Evolutionary conservation across 2,113 vertebrate genomes (phyloP).

Genomic region (Tympanuchus pallidicinctus): DNA sequence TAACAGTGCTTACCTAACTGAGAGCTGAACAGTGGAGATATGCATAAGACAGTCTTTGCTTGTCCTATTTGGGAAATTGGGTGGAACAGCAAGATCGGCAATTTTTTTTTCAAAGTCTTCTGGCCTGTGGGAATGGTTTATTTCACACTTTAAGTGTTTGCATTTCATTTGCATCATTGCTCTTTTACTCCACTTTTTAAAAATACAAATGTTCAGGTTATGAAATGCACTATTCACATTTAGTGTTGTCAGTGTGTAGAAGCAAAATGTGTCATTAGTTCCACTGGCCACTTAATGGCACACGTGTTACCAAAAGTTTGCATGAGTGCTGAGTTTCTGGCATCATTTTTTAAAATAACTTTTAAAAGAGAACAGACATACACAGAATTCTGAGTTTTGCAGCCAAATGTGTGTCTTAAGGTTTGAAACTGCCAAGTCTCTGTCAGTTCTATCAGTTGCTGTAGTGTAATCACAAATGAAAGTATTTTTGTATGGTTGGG

Average conservation of each 20-base stretch:
- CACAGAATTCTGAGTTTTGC: not conserved
- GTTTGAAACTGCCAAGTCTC: not conserved
- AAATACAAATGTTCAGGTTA: constrained; percentile 5
- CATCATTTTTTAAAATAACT: not conserved
- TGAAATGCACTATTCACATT: not conserved
- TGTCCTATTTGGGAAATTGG: not conserved
- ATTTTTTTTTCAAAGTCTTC: not conserved
- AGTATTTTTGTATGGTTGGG: not conserved
- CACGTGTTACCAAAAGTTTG: not conserved
- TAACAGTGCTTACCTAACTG: not conserved
- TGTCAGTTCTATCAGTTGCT: not conserved
- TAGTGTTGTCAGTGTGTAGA: not conserved
- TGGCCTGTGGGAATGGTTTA: not conserved
- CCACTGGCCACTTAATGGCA: not conserved
- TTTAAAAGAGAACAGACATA: not conserved
- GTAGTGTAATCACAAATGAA: not conserved
- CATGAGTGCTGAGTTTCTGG: not conserved
- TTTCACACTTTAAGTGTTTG: not conserved
- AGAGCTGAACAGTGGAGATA: not conserved
- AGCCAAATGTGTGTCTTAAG: not conserved
- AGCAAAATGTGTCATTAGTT: constrained; percentile 33
- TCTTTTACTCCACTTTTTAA: not conserved
- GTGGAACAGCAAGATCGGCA: not conserved
- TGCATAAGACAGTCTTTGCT: not conserved
- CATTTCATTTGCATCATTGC: not conserved